Evolutionary conservation across 2,113 vertebrate species (phyloP), one percentile per base, ranked within the genome.

Genomic region (Mystacornis crossleyi): DNA sequence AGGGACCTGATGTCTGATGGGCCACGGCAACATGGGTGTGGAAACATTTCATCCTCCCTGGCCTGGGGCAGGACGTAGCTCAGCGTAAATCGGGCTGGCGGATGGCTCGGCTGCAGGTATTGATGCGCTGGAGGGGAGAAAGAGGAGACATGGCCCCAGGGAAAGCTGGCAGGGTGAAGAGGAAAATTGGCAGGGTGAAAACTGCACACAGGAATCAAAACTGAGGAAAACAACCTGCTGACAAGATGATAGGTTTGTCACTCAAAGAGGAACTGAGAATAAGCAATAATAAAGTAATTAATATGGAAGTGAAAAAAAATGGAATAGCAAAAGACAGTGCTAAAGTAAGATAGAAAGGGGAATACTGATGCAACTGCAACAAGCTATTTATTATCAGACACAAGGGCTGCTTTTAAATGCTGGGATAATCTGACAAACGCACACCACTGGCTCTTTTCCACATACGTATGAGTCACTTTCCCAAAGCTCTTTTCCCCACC

Each of bases 21-120:
- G 24, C 5, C 1, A 0, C 0, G 1, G 48, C 0, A 6, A 14
- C 4, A 3, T 0, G 3, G 18, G 4, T 38, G 24, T 36, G 28
- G 28, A 34, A 33, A 48, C 12, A 42, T 3, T 25, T 60, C 19
- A 12, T 16, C 2, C 1, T 67, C 13, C 23, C 18, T 43, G 25
- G 10, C 25, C 34, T 1, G 0, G 8, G 20, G 12, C 0, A 2
- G 12, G 57, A 34, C 51, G 50, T 21, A 36, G 51, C 29, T 86
- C 36, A 38, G 64, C 70, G 42, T 6, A 40, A 18, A 36, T 6
- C 1, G 0, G 4, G 10, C 24, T 60, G 60, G 16, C 1, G 2
- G n/a, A 25, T 18, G 10, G 5, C 24, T 84, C 6, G 24, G 14
- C 20, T 47, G 15, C 12, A 47, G 29, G 3, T 7, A 14, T 2